Percentiles rank a stretch among this genome's conserved stretches.
Evolutionary conservation across 2,113 vertebrate genomes (phyloP).

Genomic region (Ciconia maguari): DNA sequence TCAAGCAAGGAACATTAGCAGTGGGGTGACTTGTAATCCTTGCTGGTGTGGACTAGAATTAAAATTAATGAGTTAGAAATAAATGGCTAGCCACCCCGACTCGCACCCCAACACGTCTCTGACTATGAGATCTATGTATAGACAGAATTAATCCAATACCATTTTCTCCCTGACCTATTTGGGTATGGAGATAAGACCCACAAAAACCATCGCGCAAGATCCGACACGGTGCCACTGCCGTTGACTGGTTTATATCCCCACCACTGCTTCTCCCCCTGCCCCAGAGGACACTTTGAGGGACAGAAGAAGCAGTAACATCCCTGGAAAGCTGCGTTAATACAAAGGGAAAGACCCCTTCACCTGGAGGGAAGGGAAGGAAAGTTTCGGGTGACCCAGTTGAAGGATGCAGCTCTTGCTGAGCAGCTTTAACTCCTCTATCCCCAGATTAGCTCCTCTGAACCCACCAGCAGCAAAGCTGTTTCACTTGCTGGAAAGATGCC

Average conservation of each 20-base stretch:
- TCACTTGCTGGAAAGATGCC: not conserved
- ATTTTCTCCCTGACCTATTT: not conserved
- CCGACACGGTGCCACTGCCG: not conserved
- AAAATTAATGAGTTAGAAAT: not conserved
- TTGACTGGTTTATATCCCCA: rapidly evolving
- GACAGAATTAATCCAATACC: not conserved
- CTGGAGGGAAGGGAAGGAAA: conserved; percentile 11
- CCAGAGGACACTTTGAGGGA: not conserved
- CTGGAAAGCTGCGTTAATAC: conserved; percentile 7
- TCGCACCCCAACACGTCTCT: not conserved
- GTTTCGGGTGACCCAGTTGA: conserved; percentile 56
- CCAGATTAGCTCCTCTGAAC: conserved; percentile 45
- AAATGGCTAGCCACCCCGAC: not conserved
- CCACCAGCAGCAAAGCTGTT: not conserved
- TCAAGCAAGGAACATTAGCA: not conserved
- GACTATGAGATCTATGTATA: not conserved
- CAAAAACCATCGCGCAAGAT: not conserved
- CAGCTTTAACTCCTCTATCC: conserved; percentile 69
- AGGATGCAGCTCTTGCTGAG: conserved; percentile 56
- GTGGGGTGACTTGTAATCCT: not conserved
- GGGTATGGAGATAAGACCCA: not conserved
- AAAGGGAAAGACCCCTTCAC: conserved; percentile 42
- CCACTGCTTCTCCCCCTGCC: not conserved
- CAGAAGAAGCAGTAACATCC: conserved; percentile 28
- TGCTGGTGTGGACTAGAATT: not conserved